phyloP scores from a whole-genome alignment of 2,888 invertebrate genomes.

The Andrena dorsata region DNA sequence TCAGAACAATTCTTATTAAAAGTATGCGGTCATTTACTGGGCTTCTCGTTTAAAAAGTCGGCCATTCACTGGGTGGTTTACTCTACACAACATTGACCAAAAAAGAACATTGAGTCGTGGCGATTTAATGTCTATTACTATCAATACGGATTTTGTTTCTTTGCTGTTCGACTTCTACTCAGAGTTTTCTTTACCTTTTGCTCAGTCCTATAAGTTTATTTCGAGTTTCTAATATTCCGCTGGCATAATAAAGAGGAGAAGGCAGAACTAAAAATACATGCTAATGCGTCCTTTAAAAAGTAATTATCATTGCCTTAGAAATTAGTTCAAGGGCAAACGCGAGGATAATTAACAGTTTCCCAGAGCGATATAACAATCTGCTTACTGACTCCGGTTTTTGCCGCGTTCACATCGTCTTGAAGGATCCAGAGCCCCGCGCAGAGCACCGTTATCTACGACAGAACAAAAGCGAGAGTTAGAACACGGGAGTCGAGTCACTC shows the following conservation, averaged over 20 bases:
- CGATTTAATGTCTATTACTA: too few species aligned
- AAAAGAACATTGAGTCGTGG: not conserved
- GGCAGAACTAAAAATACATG: not conserved
- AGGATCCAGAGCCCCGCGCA: slow-evolving; percentile 63
- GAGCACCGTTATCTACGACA: slow-evolving; percentile 67
- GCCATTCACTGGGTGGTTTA: too few species aligned
- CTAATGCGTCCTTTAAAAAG: not conserved
- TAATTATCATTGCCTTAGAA: slow-evolving; percentile 29
- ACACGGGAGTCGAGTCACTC: not conserved
- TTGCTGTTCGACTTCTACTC: not conserved
- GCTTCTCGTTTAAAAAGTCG: too few species aligned
- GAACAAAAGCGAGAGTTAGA: slow-evolving; percentile 16
- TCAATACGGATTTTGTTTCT: too few species aligned
- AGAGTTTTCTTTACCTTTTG: too few species aligned
- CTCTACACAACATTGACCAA: not conserved
- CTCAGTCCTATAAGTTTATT: too few species aligned
- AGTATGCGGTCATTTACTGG: too few species aligned
- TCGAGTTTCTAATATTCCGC: too few species aligned
- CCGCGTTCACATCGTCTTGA: slow-evolving; percentile 64
- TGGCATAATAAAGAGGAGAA: not conserved
- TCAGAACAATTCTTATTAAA: too few species aligned
- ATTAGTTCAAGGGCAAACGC: slow-evolving; percentile 38
- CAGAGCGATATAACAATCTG: slow-evolving; percentile 42
- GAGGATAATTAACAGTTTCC: slow-evolving; percentile 32
- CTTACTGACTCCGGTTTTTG: slow-evolving; percentile 72